These are phyloP conservation scores for Leptoclinus maculatus DNA, from an alignment of 2,797 vertebrate genomes.

Conservation along the genomic window DNA sequence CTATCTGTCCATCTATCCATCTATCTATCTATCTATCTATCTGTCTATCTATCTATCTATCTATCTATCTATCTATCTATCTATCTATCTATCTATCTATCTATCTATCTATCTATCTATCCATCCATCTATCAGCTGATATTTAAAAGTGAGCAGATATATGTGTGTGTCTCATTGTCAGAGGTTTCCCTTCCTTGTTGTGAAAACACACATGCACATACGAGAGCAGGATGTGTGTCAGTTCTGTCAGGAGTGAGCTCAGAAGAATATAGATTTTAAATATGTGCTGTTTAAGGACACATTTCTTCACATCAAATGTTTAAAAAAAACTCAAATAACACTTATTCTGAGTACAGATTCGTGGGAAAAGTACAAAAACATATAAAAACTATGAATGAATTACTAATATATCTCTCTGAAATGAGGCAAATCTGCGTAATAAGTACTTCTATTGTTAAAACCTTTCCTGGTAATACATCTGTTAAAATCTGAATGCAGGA, in stretches of 20 bases:
- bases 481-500: neutral
- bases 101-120: conserved; percentile 7
- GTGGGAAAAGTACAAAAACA: no score
- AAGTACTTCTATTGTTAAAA: neutral
- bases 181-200: conserved; percentile 4
- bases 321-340: no score
- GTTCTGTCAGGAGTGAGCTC: neutral
- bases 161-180: neutral
- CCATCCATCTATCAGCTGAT: neutral
- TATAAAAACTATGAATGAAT: neutral
- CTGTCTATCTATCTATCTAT: neutral
- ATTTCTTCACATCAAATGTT: neutral
- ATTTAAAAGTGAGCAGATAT: no score
- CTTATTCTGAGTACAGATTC: no score
- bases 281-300: conserved; percentile 10
- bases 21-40: neutral
- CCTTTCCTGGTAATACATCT: neutral
- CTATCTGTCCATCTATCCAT: conserved; percentile 5
- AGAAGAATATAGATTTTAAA: neutral
- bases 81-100: neutral
- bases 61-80: conserved; percentile 10
- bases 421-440: neutral
- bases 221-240: neutral
- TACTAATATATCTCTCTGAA: neutral
- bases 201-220: conserved; percentile 5